These are phyloP conservation scores for Geococcyx californianus DNA, from an alignment of 2,113 vertebrate genomes.

Conservation along the genomic window DNA sequence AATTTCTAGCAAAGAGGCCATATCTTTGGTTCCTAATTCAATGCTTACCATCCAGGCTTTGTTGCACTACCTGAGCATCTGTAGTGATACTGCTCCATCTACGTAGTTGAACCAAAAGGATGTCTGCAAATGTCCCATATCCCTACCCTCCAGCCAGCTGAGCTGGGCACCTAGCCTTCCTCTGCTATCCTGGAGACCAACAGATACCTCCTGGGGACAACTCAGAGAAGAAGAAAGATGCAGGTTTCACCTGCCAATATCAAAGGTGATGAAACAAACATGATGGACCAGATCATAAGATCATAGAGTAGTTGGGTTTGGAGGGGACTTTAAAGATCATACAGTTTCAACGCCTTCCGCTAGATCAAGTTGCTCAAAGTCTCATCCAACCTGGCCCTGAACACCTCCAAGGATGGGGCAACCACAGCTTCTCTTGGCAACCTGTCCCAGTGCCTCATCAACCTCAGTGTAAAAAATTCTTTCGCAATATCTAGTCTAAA, in stretches of 20 bases:
- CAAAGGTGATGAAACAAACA: neutral
- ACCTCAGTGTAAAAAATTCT: too few relatives aligned
- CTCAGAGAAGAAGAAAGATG: neutral
- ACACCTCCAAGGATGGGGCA: too few relatives aligned
- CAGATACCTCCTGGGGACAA: neutral
- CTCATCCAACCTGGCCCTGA: too few relatives aligned
- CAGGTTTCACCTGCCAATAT: neutral
- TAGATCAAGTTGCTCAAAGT: too few relatives aligned
- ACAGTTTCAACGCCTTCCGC: too few relatives aligned
- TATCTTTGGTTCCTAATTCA: neutral
- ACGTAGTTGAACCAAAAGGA: neutral
- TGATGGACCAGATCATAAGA: rapidly evolving
- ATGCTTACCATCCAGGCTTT: rapidly evolving
- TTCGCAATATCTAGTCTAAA: too few relatives aligned
- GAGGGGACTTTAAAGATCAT: too few relatives aligned
- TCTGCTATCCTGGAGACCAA: neutral
- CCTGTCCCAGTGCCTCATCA: too few relatives aligned
- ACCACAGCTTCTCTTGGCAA: too few relatives aligned
- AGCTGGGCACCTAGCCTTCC: neutral
- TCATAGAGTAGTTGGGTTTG: too few relatives aligned
- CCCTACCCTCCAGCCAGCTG: neutral
- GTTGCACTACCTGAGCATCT: neutral
- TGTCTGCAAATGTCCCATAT: neutral
- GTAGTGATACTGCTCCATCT: neutral
- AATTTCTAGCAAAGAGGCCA: neutral